phyloP scores from a whole-genome alignment of 2,113 vertebrate species.

The Plestiodon gilberti region DNA sequence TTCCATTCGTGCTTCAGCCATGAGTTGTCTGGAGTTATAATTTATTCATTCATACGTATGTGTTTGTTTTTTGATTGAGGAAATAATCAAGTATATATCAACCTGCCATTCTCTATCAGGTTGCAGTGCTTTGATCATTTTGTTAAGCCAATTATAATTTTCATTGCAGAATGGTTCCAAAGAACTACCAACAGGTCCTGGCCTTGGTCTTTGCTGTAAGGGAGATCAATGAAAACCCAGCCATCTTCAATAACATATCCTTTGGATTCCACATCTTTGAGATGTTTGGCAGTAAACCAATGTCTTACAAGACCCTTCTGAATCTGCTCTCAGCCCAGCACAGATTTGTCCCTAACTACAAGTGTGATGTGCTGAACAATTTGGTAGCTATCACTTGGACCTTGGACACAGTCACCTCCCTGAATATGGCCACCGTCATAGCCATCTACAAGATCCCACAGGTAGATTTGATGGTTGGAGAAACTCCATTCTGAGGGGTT shows the following conservation, averaged over 20 bases:
- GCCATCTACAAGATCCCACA: neutral
- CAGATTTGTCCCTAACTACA: neutral
- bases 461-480: neutral
- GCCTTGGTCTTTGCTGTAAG: neutral
- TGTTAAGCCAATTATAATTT: neutral
- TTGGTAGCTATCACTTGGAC: neutral
- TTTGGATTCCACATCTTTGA: neutral
- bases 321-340: neutral
- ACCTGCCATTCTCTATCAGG: too few relatives aligned
- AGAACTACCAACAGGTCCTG: neutral
- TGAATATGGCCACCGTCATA: neutral
- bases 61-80: too few relatives aligned
- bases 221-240: neutral
- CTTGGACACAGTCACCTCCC: neutral
- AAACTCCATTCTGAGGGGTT: neutral
- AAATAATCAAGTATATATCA: too few relatives aligned
- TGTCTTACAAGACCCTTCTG: neutral
- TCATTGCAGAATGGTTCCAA: neutral
- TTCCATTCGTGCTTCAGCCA: too few relatives aligned
- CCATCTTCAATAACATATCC: neutral
- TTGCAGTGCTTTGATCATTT: neutral
- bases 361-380: neutral
- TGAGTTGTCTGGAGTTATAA: too few relatives aligned
- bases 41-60: too few relatives aligned
- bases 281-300: neutral